phyloP scores from a whole-genome alignment of 2,113 vertebrate species.

The Trematomus loennbergii region DNA sequence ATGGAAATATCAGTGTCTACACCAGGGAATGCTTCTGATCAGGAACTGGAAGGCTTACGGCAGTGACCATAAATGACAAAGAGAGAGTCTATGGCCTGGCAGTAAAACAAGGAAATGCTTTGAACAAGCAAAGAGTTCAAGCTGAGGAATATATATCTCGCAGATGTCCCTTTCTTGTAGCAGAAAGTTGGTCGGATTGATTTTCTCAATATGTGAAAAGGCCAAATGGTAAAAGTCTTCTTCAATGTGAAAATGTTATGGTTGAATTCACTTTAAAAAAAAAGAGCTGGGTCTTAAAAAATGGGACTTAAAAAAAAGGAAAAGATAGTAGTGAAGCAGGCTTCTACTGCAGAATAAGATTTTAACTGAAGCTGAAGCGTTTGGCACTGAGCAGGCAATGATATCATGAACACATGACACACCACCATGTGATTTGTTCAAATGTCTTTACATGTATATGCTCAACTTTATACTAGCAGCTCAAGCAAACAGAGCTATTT shows the following conservation, averaged over 20 bases:
- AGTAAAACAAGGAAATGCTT: constrained; percentile 66
- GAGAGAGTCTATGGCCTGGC: constrained; percentile 57
- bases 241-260: constrained; percentile 23
- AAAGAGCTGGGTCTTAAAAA: constrained; percentile 24
- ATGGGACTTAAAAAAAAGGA: neutral
- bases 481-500: constrained; percentile 48
- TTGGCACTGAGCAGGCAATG: constrained; percentile 76
- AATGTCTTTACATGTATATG: constrained; percentile 64
- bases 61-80: constrained; percentile 66
- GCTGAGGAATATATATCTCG: constrained; percentile 46
- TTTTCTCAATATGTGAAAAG: constrained; percentile 43
- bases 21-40: constrained; percentile 72
- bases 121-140: constrained; percentile 56
- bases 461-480: constrained; percentile 33
- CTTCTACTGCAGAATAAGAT: constrained; percentile 57
- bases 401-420: constrained; percentile 49
- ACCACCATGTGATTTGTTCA: constrained; percentile 48
- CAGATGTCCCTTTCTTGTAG: constrained; percentile 54
- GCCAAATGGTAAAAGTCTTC: constrained; percentile 59
- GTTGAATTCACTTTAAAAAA: constrained; percentile 14
- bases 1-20: constrained; percentile 58
- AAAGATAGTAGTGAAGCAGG: constrained; percentile 35
- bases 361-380: constrained; percentile 64
- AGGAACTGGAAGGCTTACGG: constrained; percentile 61
- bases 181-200: constrained; percentile 30